These are phyloP conservation scores for Aphodius sticticus DNA, from an alignment of 2,888 invertebrate species.

Conservation along the genomic window DNA sequence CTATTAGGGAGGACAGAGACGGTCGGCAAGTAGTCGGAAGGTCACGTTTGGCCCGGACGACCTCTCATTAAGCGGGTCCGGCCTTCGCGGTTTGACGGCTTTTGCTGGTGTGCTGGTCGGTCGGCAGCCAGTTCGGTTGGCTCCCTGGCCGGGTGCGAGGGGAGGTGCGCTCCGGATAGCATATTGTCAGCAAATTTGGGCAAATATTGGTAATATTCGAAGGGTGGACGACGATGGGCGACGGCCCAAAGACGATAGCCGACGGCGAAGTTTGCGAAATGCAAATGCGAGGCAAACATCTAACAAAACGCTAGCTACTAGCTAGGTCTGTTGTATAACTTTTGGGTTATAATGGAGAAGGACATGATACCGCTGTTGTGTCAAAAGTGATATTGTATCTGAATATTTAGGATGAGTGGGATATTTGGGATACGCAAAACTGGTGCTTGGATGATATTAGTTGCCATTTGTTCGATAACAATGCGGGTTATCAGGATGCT, in stretches of 20 bases:
- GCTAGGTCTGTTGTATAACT: neutral
- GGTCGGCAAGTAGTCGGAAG: conserved; percentile 26
- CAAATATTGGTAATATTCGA: conserved; percentile 4
- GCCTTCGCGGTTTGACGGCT: conserved; percentile 40
- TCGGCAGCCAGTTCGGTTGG: neutral
- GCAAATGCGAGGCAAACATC: neutral
- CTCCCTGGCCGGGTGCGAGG: neutral
- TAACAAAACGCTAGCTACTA: neutral
- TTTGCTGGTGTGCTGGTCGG: conserved; percentile 40
- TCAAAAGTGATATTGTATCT: neutral
- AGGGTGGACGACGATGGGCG: neutral
- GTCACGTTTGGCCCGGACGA: conserved; percentile 40
- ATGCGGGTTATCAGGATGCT: too few relatives aligned
- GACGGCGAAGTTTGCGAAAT: neutral
- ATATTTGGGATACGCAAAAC: neutral
- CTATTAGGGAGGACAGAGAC: conserved; percentile 11
- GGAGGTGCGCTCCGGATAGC: neutral
- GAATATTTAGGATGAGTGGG: neutral
- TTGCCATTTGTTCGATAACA: neutral
- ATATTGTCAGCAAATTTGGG: conserved; percentile 4
- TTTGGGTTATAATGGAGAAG: neutral
- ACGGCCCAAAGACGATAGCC: neutral
- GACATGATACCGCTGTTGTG: neutral
- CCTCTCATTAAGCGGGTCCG: conserved; percentile 37
- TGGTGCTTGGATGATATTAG: neutral